A percentile compares a stretch with the other conserved stretches of the same genome.
phyloP scores from a whole-genome alignment of 2,888 invertebrate species.

The Polyommatus icarus region DNA sequence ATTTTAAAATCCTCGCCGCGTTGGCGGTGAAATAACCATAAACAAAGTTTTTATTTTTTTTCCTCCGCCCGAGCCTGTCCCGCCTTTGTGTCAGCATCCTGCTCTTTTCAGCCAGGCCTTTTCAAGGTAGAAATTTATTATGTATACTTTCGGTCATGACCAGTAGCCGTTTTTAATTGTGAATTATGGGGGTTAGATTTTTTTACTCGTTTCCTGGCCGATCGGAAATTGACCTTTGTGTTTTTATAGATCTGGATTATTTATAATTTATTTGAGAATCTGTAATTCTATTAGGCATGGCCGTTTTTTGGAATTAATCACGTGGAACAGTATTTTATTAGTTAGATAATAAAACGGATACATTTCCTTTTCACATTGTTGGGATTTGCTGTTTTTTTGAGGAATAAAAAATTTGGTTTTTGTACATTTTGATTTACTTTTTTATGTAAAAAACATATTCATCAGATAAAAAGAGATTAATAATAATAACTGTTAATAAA shows the following conservation, averaged over 20 bases:
- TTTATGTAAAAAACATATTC: not conserved
- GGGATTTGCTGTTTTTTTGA: not conserved
- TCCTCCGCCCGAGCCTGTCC: constrained; percentile 58
- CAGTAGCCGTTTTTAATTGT: constrained; percentile 79
- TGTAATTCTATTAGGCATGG: constrained; percentile 62
- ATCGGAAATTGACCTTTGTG: constrained; percentile 72
- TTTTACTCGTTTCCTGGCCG: constrained; percentile 64
- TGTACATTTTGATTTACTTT: not conserved
- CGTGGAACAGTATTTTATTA: constrained; percentile 59
- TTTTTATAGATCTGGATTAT: constrained; percentile 64
- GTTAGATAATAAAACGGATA: constrained; percentile 63
- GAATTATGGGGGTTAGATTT: constrained; percentile 70
- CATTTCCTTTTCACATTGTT: constrained; percentile 47
- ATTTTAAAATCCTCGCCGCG: constrained; percentile 68
- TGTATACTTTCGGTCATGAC: constrained; percentile 76
- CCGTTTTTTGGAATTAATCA: constrained; percentile 61
- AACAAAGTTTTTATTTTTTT: constrained; percentile 72
- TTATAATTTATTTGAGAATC: constrained; percentile 54
- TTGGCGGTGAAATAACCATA: constrained; percentile 75
- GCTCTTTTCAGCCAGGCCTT: constrained; percentile 76
- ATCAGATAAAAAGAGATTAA: not conserved
- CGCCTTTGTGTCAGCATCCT: constrained; percentile 74
- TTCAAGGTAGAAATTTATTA: constrained; percentile 79
- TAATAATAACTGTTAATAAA: not conserved
- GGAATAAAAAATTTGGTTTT: not conserved